Evolutionary conservation across 2,113 vertebrate genomes (phyloP), one percentile per base, ranked within the genome.

Genomic region (Probosciger aterrimus): DNA sequence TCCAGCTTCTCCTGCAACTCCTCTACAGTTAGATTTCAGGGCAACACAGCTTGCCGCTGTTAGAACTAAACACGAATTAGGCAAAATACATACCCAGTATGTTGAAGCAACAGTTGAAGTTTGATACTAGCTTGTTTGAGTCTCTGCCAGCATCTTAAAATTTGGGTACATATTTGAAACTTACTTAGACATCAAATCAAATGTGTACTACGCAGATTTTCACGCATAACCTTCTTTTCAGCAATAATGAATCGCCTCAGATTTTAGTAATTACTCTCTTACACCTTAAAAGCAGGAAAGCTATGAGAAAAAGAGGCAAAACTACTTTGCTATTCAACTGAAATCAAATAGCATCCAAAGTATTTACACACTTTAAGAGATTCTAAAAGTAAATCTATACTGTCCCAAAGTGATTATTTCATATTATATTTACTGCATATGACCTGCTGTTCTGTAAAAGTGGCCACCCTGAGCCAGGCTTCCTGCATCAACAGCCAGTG

Each of bases 101-200:
- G n/a, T 82, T 93, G 67, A 90, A 85, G 89, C 53, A 96, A 94
- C 57, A 90, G 67, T 44, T 94, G 47, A 91, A 73, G 67, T 85
- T 88, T 88, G 43, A 37, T 79, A 90, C n/a, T 91, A 82, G 70
- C 18, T 86, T 79, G 35, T 41, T 47, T 82, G 90, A 94, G 73
- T 80, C 41, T 87, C 49, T 85, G 75, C 90, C 86, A 88, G 75
- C 71, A 37, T 73, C 71, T 79, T 92, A 41, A 74, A 49, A 79
- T 82, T 94, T 83, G 53, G 79, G 85, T 88, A 69, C 44, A 33
- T 33, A 77, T 69, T 80, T 84, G 68, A 94, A 93, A 83, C 59
- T 78, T 62, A 69, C 49, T 75, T 31, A 88, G 67, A 93, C 23
- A 83, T 49, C 86, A 87, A 75, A 93, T 53, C 64, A 67, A 92